A percentile compares a stretch with the other conserved stretches of the same genome.
phyloP scores from a whole-genome alignment of 2,797 vertebrate genomes.

The Erithacus rubecula region DNA sequence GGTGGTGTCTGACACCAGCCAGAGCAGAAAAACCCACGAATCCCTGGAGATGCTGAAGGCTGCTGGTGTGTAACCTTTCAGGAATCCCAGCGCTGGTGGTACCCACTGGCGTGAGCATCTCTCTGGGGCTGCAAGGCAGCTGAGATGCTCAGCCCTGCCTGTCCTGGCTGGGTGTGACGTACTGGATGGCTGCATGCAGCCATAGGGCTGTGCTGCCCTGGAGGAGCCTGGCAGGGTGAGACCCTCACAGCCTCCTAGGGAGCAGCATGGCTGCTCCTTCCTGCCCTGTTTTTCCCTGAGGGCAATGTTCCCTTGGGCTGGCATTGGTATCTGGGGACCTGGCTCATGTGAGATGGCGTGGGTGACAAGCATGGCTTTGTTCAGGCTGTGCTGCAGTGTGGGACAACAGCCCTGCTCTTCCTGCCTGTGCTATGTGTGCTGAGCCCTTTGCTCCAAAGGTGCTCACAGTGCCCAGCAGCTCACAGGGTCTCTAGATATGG shows the following conservation, averaged over 20 bases:
- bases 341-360: neutral
- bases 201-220: neutral
- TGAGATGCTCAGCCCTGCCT: neutral
- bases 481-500: neutral
- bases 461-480: neutral
- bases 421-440: neutral
- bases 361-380: constrained; percentile 45
- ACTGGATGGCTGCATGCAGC: fast-evolving
- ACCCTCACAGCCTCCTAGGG: neutral
- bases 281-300: neutral
- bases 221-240: neutral
- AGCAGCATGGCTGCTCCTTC: neutral
- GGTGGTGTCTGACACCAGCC: neutral
- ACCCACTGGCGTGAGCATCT: neutral
- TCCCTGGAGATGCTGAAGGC: neutral
- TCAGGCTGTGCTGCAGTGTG: neutral
- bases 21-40: neutral
- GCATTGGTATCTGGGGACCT: neutral
- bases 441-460: neutral
- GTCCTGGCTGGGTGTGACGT: neutral
- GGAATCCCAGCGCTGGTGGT: neutral
- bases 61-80: neutral
- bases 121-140: neutral
- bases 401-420: neutral
- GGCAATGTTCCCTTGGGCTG: neutral